Base-by-base conservation (phyloP, 1,140 invertebrate species). In the Bombus superbus region DNA sequence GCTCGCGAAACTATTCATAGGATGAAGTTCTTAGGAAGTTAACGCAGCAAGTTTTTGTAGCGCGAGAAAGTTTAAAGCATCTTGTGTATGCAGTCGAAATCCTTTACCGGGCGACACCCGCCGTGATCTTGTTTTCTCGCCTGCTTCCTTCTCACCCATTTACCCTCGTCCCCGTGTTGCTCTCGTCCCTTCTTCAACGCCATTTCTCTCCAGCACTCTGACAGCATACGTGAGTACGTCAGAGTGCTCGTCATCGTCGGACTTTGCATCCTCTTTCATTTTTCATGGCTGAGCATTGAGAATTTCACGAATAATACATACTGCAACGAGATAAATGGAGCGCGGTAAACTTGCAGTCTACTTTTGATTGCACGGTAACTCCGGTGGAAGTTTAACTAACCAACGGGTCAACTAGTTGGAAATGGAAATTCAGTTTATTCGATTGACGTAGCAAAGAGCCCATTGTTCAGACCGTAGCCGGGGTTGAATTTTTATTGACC, bases 121-220 rank as follows among this genome's bases (percentile, higher is more conserved):
- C 25, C 35, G 86, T 91, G 90, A 93, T 94, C 91, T 92, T 90
- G 87, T 93, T 93, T 91, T 89, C 91, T 87, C 88, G 83, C 83
- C 80, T 69, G 81, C 44, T 69, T 85, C 74, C 79, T 86, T 83
- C 25, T 28, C 18, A 57, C 42, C 38, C 47, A 68, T 82, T 81
- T 81, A 35, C 11, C 57, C 68, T 40, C n/a, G 35, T 13, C 57
- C 57, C 25, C 64, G 78, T 74, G 80, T 15, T 13, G 6, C 28
- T 82, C 85, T 86, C 91, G 82, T 84, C 68, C 69, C 75, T 92
- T 83, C 86, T 91, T 88, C 87, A 75, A 78, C 86, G 85, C 85
- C 87, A 94, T 93, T 93, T 94, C 91, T 94, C 92, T 92, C 87
- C 38, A 90, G 85, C 81, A 53, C 80, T 87, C 86, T 88, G 91